Evolutionary conservation across 2,888 invertebrate species (phyloP).

Genomic region (Pyrrhia umbra): DNA sequence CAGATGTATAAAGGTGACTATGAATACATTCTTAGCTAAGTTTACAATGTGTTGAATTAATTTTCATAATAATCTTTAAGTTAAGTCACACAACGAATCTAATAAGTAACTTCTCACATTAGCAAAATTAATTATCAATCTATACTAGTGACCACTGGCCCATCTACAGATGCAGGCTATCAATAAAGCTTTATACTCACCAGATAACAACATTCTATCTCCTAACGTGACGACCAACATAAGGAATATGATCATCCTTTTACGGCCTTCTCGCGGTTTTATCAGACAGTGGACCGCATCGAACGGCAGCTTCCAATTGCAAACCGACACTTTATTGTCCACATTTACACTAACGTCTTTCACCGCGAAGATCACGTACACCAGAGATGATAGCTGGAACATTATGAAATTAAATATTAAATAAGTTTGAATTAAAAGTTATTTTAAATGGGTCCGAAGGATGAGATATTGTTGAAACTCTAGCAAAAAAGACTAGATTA

Average conservation of each 20-base stretch:
- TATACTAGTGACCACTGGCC: background rate
- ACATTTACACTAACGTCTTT: conserved; percentile 92
- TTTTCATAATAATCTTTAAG: no score
- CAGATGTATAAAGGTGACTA: no score
- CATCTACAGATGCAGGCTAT: background rate
- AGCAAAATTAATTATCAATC: no score
- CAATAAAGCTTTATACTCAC: conserved; percentile 64
- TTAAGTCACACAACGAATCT: no score
- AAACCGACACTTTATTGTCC: conserved; percentile 89
- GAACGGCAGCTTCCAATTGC: conserved; percentile 84
- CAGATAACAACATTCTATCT: conserved; percentile 83
- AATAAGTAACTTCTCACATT: background rate
- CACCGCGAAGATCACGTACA: conserved; percentile 91
- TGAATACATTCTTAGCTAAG: no score
- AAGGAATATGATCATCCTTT: conserved; percentile 91
- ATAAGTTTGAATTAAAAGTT: no score
- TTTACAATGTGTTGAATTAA: no score
- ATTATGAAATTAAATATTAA: background rate
- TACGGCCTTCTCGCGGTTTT: conserved; percentile 91
- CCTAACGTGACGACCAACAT: conserved; percentile 91
- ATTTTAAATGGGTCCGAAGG: no score
- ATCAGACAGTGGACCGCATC: conserved; percentile 90
- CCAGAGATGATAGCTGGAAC: conserved; percentile 88
- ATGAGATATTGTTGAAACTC: no score
- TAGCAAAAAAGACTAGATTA: no score